phyloP scores from a whole-genome alignment of 2,888 invertebrate genomes.

The Harpagoxenus sublaevis region DNA sequence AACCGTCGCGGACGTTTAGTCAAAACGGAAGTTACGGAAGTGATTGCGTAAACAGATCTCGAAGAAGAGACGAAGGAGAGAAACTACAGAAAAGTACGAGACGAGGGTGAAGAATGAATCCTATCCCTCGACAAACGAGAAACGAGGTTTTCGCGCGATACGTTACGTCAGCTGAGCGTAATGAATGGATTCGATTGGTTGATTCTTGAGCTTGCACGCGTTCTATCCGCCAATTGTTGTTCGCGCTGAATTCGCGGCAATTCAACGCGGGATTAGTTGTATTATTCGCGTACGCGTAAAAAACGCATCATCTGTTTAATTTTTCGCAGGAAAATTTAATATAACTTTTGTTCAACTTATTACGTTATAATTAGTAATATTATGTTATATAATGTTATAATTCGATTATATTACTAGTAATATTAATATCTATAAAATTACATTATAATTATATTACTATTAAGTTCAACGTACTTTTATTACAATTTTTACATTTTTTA shows the following conservation, averaged over 20 bases:
- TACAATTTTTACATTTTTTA: not conserved
- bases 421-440: too few species aligned
- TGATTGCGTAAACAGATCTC: not conserved
- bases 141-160: constrained; percentile 11
- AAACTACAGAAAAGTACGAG: not conserved
- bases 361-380: not conserved
- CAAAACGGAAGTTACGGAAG: not conserved
- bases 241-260: not conserved
- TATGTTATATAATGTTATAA: too few species aligned
- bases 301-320: not conserved
- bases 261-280: not conserved
- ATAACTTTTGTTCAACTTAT: not conserved
- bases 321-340: not conserved
- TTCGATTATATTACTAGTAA: too few species aligned
- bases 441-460: not conserved
- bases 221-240: not conserved
- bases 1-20: not conserved
- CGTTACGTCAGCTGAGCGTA: not conserved
- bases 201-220: not conserved
- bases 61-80: not conserved
- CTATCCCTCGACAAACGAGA: not conserved
- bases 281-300: not conserved
- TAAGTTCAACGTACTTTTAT: not conserved
- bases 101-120: too few species aligned
- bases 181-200: constrained; percentile 1